A percentile compares a stretch with the other conserved stretches of the same genome.
Conservation (phyloP, 2,888 invertebrate species). For the Blastobasis lacticolella region DNA sequence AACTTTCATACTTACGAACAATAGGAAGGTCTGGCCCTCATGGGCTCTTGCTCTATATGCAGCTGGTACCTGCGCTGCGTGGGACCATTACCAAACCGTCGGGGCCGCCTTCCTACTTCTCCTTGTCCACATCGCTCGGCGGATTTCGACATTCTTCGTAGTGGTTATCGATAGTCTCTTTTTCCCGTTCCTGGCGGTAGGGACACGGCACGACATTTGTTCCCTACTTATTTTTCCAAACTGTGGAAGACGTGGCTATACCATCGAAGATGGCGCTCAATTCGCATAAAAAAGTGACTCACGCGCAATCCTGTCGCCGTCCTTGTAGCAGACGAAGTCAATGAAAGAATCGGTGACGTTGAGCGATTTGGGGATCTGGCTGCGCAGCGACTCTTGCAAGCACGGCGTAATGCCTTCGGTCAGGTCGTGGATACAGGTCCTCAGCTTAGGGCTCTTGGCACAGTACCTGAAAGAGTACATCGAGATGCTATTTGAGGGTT, state of each 20-base stretch:
- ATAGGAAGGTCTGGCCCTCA: too few species aligned
- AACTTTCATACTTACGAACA: too few species aligned
- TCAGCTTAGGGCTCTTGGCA: conserved; percentile 73
- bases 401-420: conserved; percentile 76
- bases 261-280: neutral
- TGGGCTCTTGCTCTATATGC: too few species aligned
- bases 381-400: conserved; percentile 71
- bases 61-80: too few species aligned
- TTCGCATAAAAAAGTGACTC: conserved; percentile 21
- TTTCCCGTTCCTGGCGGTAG: too few species aligned
- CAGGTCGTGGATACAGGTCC: conserved; percentile 76
- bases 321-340: conserved; percentile 85
- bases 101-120: too few species aligned
- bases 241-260: neutral
- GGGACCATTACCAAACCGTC: too few species aligned
- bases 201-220: neutral
- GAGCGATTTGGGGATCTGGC: conserved; percentile 69
- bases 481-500: too few species aligned
- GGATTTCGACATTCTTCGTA: too few species aligned
- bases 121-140: too few species aligned
- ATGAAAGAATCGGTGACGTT: conserved; percentile 81
- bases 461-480: conserved; percentile 70
- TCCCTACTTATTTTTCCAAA: neutral
- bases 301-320: conserved; percentile 88
- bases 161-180: too few species aligned